Percentiles rank a stretch among this genome's conserved stretches.
phyloP scores from a whole-genome alignment of 1,140 invertebrate species.

The Neelides sp. region DNA sequence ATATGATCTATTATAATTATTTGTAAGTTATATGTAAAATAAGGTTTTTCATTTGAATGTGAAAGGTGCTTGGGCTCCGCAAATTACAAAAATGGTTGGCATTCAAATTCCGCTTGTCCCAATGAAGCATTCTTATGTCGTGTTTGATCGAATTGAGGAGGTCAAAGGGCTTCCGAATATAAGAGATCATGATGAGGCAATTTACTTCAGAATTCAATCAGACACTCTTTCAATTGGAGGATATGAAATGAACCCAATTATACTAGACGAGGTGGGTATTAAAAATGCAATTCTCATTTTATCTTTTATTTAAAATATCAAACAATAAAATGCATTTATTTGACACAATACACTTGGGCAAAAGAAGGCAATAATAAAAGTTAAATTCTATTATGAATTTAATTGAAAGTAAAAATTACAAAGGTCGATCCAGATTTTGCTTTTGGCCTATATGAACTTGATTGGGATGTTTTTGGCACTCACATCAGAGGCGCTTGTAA shows the following conservation, averaged over 20 bases:
- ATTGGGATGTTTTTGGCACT: slow-evolving; percentile 66
- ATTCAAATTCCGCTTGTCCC: slow-evolving; percentile 58
- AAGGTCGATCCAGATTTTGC: slow-evolving; percentile 59
- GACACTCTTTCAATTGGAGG: slow-evolving; percentile 70
- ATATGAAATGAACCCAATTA: slow-evolving; percentile 69
- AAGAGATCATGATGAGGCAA: slow-evolving; percentile 64
- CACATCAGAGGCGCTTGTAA: slow-evolving; percentile 59
- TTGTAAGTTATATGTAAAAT: background rate
- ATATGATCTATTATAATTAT: too few relatives aligned
- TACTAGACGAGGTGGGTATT: slow-evolving; percentile 51
- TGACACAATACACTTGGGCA: too few relatives aligned
- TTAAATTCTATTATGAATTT: too few relatives aligned
- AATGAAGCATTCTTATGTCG: slow-evolving; percentile 79
- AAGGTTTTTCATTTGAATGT: slow-evolving; percentile 15
- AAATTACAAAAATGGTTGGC: slow-evolving; percentile 55
- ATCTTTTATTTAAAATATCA: background rate
- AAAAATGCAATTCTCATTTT: background rate
- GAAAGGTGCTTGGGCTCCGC: slow-evolving; percentile 63
- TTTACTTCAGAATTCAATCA: slow-evolving; percentile 65
- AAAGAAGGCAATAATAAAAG: too few relatives aligned
- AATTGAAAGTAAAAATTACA: slow-evolving; percentile 11
- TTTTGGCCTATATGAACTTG: slow-evolving; percentile 70
- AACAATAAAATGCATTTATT: too few relatives aligned
- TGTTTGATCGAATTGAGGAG: slow-evolving; percentile 59
- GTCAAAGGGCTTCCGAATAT: slow-evolving; percentile 63